Evolutionary conservation across 2,888 invertebrate species (phyloP).

Genomic region (Perizoma affinitatum): DNA sequence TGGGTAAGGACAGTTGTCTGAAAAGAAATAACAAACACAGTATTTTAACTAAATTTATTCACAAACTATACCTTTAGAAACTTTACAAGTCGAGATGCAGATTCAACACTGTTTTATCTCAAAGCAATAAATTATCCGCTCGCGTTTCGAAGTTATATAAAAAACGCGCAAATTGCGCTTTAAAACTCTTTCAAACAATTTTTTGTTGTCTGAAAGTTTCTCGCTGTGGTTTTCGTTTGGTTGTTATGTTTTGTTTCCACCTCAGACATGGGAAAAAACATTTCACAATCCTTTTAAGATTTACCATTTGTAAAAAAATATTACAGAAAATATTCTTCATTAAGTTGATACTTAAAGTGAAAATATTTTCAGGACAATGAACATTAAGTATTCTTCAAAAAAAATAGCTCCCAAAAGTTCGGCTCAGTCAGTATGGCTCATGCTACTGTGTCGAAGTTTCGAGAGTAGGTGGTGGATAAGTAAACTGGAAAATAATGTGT

Average conservation of each 20-base stretch:
- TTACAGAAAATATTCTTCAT: no score
- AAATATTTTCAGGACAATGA: no score
- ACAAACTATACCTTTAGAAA: constrained; percentile 69
- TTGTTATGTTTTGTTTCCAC: not conserved
- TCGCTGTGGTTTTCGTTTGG: constrained; percentile 1
- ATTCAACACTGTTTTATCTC: constrained; percentile 66
- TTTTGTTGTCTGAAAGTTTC: not conserved
- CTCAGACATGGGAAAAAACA: not conserved
- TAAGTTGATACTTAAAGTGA: no score
- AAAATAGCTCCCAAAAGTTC: constrained; percentile 12
- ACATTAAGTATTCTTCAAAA: no score
- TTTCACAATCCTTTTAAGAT: not conserved
- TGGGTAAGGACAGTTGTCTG: no score
- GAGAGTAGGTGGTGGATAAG: constrained; percentile 1
- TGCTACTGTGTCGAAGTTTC: constrained; percentile 23
- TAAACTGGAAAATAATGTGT: not conserved
- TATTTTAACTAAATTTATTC: constrained; percentile 73
- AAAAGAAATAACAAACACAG: constrained; percentile 6
- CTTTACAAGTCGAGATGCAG: constrained; percentile 64
- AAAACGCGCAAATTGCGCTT: constrained; percentile 19
- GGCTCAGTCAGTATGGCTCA: constrained; percentile 27
- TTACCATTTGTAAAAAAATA: no score
- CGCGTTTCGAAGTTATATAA: constrained; percentile 20
- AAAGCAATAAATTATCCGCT: constrained; percentile 34
- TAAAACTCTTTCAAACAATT: constrained; percentile 6